Percentiles rank a stretch among this genome's conserved stretches.
phyloP scores from a whole-genome alignment of 2,888 invertebrate genomes.

The Phanerotoma sp. region DNA sequence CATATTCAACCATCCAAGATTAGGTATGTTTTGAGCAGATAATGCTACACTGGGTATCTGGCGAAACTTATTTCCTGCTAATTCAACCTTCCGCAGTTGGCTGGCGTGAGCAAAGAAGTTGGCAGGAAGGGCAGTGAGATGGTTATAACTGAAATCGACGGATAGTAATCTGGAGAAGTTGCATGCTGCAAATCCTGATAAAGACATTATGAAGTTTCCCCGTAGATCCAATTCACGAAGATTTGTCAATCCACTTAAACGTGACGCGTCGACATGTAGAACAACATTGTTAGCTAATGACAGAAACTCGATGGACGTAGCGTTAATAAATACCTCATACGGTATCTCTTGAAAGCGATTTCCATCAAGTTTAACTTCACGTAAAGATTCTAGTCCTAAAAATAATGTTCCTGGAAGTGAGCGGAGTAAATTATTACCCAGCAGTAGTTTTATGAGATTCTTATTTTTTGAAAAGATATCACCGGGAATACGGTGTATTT shows the following conservation, averaged over 20 bases:
- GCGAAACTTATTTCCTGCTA: conserved; percentile 77
- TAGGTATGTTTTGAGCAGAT: conserved; percentile 72
- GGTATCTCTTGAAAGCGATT: conserved; percentile 77
- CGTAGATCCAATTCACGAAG: conserved; percentile 74
- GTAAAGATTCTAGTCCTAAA: conserved; percentile 71
- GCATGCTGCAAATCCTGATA: conserved; percentile 76
- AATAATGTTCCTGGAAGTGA: conserved; percentile 74
- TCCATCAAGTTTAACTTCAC: conserved; percentile 73
- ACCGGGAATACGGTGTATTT: conserved; percentile 69
- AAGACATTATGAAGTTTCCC: conserved; percentile 72
- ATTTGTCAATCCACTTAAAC: conserved; percentile 73
- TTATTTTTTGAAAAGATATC: conserved; percentile 76
- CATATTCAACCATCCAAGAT: conserved; percentile 75
- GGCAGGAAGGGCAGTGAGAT: conserved; percentile 73
- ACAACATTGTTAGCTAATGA: conserved; percentile 71
- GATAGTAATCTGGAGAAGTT: conserved; percentile 73
- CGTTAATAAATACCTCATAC: conserved; percentile 74
- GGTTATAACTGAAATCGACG: conserved; percentile 76
- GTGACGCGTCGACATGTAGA: conserved; percentile 73
- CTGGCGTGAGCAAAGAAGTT: conserved; percentile 78
- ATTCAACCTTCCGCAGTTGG: conserved; percentile 72
- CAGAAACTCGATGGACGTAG: conserved; percentile 73
- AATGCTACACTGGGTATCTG: conserved; percentile 77
- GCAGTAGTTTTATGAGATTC: conserved; percentile 71
- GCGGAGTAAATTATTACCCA: conserved; percentile 70